Percentiles rank a stretch among this genome's conserved stretches.
Evolutionary conservation across 2,888 invertebrate genomes (phyloP).

Genomic region (Ennomos erosarius): DNA sequence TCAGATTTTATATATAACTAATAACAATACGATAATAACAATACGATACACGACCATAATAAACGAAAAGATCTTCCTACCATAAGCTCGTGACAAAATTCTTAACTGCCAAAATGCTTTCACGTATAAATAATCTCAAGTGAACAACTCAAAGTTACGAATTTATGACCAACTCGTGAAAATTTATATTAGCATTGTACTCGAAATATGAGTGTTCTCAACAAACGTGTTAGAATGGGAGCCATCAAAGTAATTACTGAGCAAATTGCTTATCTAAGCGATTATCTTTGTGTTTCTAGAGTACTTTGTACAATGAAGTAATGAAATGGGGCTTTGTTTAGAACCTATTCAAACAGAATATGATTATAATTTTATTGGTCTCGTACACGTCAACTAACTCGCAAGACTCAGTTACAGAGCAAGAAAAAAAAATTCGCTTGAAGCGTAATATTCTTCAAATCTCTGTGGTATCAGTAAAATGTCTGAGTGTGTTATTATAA

Average conservation of each 20-base stretch:
- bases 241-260: conserved; percentile 18
- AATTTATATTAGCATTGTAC: conserved; percentile 37
- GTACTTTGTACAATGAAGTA: no score
- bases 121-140: conserved; percentile 17
- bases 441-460: no score
- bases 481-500: no score
- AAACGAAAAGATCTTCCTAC: conserved; percentile 4
- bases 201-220: conserved; percentile 25
- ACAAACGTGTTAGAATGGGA: conserved; percentile 12
- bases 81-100: conserved; percentile 23
- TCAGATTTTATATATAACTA: no score
- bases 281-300: no score
- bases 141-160: conserved; percentile 24
- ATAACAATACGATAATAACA: neutral
- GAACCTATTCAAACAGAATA: no score
- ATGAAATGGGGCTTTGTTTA: no score
- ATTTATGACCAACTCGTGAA: conserved; percentile 28
- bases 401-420: no score
- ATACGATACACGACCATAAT: conserved; percentile 7
- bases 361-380: no score
- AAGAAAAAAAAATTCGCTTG: no score
- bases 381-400: no score
- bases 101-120: conserved; percentile 24
- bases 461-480: no score
- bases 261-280: neutral